These are phyloP conservation scores for Lucilia cuprina DNA, from an alignment of 1,140 invertebrate genomes.

Conservation along the genomic window DNA sequence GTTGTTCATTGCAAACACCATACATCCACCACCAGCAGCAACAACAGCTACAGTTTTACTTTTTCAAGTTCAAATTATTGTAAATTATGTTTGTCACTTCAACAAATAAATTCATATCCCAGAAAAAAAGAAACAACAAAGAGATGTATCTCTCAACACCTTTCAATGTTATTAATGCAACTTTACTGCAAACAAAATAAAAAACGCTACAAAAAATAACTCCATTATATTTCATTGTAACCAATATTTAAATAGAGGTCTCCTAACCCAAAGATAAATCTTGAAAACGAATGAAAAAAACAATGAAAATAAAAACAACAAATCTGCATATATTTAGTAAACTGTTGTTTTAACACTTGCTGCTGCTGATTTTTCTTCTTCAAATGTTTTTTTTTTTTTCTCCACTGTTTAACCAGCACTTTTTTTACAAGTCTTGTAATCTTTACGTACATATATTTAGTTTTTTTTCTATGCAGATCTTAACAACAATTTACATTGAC, in stretches of 20 bases:
- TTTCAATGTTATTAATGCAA: neutral
- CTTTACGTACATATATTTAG: neutral
- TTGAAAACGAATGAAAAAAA: neutral
- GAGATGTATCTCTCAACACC: slow-evolving; percentile 9
- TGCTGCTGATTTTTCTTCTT: neutral
- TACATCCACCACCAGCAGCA: neutral
- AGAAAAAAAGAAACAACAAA: neutral
- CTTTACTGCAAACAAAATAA: neutral
- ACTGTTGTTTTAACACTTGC: slow-evolving; percentile 17
- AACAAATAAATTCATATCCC: neutral
- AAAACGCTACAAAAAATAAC: neutral
- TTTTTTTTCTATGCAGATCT: neutral
- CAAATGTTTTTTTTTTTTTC: neutral
- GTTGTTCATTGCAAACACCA: too few species aligned
- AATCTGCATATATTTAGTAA: slow-evolving; percentile 12
- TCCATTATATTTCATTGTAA: neutral
- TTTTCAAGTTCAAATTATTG: slow-evolving; percentile 14
- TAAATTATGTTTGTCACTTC: slow-evolving; percentile 10
- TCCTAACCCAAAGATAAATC: slow-evolving; percentile 10
- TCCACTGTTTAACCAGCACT: neutral
- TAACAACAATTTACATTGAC: slow-evolving; percentile 8
- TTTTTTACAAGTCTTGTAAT: neutral
- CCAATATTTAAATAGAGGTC: slow-evolving; percentile 17
- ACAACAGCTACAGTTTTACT: neutral
- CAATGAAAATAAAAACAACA: neutral